These are phyloP conservation scores for Chaunax sp. DNA, from an alignment of 2,797 vertebrate genomes.

Conservation along the genomic window DNA sequence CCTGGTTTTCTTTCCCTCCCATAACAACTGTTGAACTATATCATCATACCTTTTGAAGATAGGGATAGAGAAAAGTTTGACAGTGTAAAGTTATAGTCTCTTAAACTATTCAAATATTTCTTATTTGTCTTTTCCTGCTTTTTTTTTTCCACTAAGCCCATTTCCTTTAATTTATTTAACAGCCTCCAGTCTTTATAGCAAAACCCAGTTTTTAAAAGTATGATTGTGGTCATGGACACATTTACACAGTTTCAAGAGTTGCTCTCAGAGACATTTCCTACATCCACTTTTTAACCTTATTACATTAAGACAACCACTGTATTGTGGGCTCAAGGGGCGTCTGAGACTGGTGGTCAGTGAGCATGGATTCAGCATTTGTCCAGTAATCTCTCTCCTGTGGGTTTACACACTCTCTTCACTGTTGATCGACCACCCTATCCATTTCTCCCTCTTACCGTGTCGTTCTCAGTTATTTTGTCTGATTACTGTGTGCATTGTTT, in stretches of 20 bases:
- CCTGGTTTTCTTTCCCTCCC: too few relatives aligned
- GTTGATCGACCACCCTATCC: conserved; percentile 37
- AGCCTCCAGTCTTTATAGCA: not conserved
- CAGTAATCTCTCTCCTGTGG: conserved; percentile 57
- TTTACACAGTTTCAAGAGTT: not conserved
- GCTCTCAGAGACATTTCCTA: conserved; percentile 11
- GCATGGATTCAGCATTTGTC: conserved; percentile 49
- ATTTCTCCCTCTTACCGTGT: conserved; percentile 45
- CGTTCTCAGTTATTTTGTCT: conserved; percentile 66
- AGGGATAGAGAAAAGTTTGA: too few relatives aligned
- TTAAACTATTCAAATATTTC: conserved; percentile 13
- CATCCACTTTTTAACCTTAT: conserved; percentile 41
- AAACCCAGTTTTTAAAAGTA: conserved; percentile 17
- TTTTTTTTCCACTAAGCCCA: not conserved
- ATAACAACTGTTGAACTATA: too few relatives aligned
- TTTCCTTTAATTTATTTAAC: conserved; percentile 31
- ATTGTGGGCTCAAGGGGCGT: conserved; percentile 17
- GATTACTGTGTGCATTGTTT: conserved; percentile 65
- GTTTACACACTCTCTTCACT: conserved; percentile 40
- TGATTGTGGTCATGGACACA: conserved; percentile 8
- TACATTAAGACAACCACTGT: conserved; percentile 11
- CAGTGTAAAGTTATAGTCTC: conserved; percentile 17
- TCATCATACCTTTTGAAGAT: too few relatives aligned
- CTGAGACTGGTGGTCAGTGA: conserved; percentile 17
- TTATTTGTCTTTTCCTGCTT: not conserved